A percentile compares a stretch with the other conserved stretches of the same genome.
Conservation (phyloP, 1,140 invertebrate species). For the Reticulitermes speratus region DNA sequence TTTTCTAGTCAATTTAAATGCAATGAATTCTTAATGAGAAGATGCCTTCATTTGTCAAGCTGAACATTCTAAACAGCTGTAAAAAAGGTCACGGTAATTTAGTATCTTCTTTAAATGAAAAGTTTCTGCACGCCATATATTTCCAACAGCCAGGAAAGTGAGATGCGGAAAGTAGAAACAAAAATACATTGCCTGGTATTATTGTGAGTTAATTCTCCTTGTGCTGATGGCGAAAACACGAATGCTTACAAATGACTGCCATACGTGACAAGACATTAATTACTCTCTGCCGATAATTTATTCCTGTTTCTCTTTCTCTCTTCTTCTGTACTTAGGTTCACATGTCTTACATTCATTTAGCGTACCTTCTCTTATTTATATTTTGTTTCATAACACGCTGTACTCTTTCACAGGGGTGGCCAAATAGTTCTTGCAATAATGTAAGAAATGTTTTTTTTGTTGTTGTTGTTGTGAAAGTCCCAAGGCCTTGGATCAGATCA, state of each 20-base stretch:
- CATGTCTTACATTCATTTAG: slow-evolving; percentile 2
- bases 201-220: background rate
- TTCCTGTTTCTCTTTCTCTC: background rate
- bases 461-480: too few relatives aligned
- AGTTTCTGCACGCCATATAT: background rate
- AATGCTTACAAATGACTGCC: background rate
- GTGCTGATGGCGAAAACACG: background rate
- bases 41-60: background rate
- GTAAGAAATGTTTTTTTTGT: too few relatives aligned
- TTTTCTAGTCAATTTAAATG: background rate
- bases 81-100: background rate
- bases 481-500: too few relatives aligned
- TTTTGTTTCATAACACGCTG: slow-evolving; percentile 11
- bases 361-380: background rate
- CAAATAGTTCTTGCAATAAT: background rate
- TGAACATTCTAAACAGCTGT: background rate
- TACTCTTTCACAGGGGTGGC: background rate
- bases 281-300: slow-evolving; percentile 12
- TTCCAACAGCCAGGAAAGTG: background rate
- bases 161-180: background rate
- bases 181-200: background rate
- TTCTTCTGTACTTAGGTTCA: background rate
- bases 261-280: slow-evolving; percentile 13
- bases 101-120: background rate
- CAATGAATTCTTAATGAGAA: background rate